Evolutionary conservation across 2,113 vertebrate genomes (phyloP).

Genomic region (Oncorhynchus mykiss): DNA sequence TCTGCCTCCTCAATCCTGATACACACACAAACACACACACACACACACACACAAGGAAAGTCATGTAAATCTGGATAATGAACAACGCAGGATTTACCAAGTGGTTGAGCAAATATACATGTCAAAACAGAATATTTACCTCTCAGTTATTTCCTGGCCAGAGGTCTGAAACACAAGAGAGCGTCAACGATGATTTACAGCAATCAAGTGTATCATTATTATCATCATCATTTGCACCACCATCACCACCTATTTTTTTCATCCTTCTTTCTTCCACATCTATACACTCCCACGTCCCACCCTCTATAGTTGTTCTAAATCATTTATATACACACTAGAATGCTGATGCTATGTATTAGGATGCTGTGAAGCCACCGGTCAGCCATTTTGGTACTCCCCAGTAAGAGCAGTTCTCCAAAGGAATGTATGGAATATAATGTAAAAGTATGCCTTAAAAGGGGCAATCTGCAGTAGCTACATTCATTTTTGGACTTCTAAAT

Average conservation of each 20-base stretch:
- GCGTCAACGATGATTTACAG: conserved; percentile 7
- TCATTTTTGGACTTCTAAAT: too few relatives aligned
- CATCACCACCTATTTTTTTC: background rate
- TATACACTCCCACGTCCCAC: background rate
- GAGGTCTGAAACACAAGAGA: conserved; percentile 62
- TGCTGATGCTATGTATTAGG: too few relatives aligned
- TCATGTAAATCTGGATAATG: conserved; percentile 1
- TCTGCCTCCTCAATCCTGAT: conserved; percentile 86
- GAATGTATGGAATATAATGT: too few relatives aligned
- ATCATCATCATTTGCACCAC: conserved; percentile 6
- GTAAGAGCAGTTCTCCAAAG: too few relatives aligned
- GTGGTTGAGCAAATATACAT: background rate
- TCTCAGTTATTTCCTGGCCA: conserved; percentile 68
- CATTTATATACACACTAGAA: too few relatives aligned
- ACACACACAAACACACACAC: conserved; percentile 11
- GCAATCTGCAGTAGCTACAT: too few relatives aligned
- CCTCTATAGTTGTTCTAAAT: background rate
- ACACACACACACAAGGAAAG: background rate
- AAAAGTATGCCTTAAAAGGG: too few relatives aligned
- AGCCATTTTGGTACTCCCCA: too few relatives aligned
- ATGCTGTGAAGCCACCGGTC: too few relatives aligned
- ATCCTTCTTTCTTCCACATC: background rate
- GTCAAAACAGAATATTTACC: conserved; percentile 51
- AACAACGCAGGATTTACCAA: background rate
- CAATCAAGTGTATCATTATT: background rate